These are phyloP conservation scores for Drepanosiphum platanoidis DNA, from an alignment of 2,888 invertebrate species.

Conservation along the genomic window DNA sequence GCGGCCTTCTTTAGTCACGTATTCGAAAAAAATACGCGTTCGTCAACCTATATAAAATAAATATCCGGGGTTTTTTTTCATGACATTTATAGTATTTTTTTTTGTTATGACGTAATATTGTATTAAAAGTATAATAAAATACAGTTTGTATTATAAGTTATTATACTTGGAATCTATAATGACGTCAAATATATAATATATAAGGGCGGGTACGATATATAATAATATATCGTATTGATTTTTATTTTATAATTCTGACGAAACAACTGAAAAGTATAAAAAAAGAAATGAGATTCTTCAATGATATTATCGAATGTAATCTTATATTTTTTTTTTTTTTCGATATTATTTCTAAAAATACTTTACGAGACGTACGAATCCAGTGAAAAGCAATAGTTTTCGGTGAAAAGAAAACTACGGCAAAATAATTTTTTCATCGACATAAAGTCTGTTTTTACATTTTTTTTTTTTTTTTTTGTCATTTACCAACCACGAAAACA, in stretches of 20 bases:
- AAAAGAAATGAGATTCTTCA: not conserved
- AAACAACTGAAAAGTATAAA: not conserved
- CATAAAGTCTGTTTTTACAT: no score
- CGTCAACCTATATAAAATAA: not conserved
- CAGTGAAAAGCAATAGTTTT: not conserved
- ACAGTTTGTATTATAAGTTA: not conserved
- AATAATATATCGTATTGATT: no score
- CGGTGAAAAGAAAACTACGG: not conserved
- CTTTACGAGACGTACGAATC: not conserved
- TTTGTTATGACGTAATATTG: not conserved
- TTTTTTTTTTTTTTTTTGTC: no score
- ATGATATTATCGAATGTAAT: not conserved
- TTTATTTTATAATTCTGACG: not conserved
- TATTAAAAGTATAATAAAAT: not conserved
- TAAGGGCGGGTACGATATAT: no score
- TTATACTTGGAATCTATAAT: no score
- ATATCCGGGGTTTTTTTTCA: not conserved
- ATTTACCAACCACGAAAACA: no score
- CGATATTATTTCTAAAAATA: not conserved
- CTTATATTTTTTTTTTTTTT: not conserved
- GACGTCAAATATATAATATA: no score
- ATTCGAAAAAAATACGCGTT: not conserved
- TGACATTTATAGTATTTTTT: not conserved
- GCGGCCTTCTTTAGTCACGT: not conserved
- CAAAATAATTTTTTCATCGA: no score